phyloP scores from a whole-genome alignment of 2,113 vertebrate species.

The Paradoxurus hermaphroditus region DNA sequence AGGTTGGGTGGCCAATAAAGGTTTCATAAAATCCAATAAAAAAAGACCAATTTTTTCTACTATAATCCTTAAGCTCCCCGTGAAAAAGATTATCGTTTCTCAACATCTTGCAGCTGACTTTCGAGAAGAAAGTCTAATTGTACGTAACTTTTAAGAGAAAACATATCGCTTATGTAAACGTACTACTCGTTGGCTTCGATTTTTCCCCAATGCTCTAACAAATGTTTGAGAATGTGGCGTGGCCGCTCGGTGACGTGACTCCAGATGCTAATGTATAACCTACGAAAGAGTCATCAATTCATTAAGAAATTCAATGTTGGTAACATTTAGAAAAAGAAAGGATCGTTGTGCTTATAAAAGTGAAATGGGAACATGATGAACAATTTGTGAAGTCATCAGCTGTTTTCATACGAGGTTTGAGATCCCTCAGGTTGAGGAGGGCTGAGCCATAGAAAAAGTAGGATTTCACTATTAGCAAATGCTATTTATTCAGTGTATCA shows the following conservation, averaged over 20 bases:
- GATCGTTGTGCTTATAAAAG: constrained; percentile 63
- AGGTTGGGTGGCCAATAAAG: neutral
- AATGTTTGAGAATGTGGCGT: neutral
- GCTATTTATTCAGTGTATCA: neutral
- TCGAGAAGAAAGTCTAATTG: constrained; percentile 25
- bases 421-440: neutral
- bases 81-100: neutral
- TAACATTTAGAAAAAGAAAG: constrained; percentile 48
- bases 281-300: constrained; percentile 49
- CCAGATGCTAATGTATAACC: constrained; percentile 17
- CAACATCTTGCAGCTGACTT: neutral
- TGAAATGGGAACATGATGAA: constrained; percentile 70
- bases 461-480: neutral
- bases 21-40: constrained; percentile 19
- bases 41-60: neutral
- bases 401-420: constrained; percentile 46
- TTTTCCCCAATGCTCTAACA: neutral
- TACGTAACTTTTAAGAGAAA: constrained; percentile 7
- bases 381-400: constrained; percentile 75
- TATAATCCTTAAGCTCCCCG: neutral
- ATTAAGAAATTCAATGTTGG: constrained; percentile 49
- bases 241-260: neutral
- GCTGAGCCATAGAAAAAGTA: neutral
- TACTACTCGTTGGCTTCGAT: neutral
- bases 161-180: constrained; percentile 7